phyloP scores from a whole-genome alignment of 2,888 invertebrate species.

The Cheilosia pagana region DNA sequence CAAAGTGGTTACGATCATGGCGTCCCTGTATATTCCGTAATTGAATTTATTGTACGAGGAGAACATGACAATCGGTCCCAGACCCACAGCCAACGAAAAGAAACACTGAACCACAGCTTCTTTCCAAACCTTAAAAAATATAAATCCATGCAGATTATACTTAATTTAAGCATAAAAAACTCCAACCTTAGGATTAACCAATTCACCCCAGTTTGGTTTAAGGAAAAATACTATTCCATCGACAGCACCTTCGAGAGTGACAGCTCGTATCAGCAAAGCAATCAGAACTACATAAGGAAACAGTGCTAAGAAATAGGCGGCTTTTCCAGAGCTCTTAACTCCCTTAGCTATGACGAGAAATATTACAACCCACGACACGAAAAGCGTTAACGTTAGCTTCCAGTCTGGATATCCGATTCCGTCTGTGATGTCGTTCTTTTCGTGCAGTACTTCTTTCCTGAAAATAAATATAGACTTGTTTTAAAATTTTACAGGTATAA shows the following conservation, averaged over 20 bases:
- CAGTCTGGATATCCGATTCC: constrained; percentile 86
- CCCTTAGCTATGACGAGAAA: constrained; percentile 89
- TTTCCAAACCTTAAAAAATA: constrained; percentile 87
- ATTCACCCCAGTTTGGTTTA: constrained; percentile 90
- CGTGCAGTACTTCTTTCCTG: constrained; percentile 85
- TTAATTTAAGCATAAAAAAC: neutral
- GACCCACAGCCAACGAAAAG: constrained; percentile 90
- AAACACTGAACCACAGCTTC: constrained; percentile 92
- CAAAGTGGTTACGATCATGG: constrained; percentile 91
- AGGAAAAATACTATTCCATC: constrained; percentile 91
- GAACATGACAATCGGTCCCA: constrained; percentile 91
- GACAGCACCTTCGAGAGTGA: constrained; percentile 88
- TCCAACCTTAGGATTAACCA: constrained; percentile 86
- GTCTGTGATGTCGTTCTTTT: constrained; percentile 82
- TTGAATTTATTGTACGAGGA: constrained; percentile 90
- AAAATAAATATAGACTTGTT: constrained; percentile 54
- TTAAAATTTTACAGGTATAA: neutral
- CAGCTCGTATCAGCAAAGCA: constrained; percentile 88
- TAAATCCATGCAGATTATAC: neutral
- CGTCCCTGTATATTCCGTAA: constrained; percentile 89
- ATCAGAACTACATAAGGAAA: constrained; percentile 93
- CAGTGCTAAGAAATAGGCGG: constrained; percentile 94
- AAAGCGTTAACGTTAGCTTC: constrained; percentile 87
- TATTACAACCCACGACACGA: constrained; percentile 88
- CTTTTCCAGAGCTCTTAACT: constrained; percentile 91